These are phyloP conservation scores for Acrossocheilus wenchowensis DNA, from an alignment of 2,797 vertebrate species.

Conservation along the genomic window DNA sequence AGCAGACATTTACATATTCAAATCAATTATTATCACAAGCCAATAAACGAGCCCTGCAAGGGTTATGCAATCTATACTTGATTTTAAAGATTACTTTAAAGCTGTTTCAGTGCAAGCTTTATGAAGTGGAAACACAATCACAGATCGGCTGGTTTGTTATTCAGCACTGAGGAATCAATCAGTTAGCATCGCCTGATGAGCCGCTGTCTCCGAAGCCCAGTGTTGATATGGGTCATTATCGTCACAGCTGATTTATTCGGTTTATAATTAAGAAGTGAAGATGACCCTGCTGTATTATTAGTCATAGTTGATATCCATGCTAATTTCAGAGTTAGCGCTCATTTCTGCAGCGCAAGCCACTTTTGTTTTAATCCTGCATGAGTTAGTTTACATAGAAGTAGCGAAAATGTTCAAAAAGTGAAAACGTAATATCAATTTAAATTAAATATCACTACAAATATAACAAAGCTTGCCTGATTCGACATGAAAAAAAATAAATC, in stretches of 20 bases:
- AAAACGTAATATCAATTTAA: neutral
- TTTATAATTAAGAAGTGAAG: constrained; percentile 37
- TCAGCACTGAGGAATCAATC: neutral
- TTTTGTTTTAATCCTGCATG: neutral
- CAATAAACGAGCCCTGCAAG: constrained; percentile 54
- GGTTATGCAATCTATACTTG: constrained; percentile 41
- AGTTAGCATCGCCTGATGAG: neutral
- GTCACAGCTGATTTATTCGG: constrained; percentile 4
- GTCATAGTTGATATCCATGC: constrained; percentile 32
- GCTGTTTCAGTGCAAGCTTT: constrained; percentile 5
- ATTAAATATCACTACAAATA: neutral
- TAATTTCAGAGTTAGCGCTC: neutral
- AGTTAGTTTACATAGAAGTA: neutral
- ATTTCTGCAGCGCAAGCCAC: neutral
- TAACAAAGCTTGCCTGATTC: neutral
- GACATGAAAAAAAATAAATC: neutral
- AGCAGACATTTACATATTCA: constrained; percentile 75
- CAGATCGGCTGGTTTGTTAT: neutral
- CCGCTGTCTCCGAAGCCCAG: neutral
- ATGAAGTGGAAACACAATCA: neutral
- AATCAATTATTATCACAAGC: constrained; percentile 77
- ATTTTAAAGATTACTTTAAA: constrained; percentile 43
- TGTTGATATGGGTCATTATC: constrained; percentile 21
- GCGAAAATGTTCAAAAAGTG: rapidly evolving
- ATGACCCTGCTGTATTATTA: constrained; percentile 39